A percentile compares a stretch with the other conserved stretches of the same genome.
These are phyloP conservation scores for Caenorhabditis uteleia DNA, from an alignment of 2,888 invertebrate species.

Conservation along the genomic window DNA sequence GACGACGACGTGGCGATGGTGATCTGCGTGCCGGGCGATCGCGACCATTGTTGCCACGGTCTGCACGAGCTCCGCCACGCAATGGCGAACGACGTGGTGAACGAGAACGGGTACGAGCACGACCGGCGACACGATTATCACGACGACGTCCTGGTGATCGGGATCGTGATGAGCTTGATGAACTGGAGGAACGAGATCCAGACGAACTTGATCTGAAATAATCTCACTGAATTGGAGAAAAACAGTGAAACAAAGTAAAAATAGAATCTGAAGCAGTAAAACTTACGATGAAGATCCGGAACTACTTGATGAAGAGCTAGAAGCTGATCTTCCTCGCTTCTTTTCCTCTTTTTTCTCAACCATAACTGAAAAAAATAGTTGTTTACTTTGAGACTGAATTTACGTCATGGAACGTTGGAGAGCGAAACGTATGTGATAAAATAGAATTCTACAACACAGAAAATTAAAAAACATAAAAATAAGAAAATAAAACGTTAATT, in stretches of 20 bases:
- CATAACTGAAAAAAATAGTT: conserved; percentile 25
- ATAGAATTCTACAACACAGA: not conserved
- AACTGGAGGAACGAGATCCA: conserved; percentile 47
- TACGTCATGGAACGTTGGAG: too few species aligned
- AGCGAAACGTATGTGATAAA: too few species aligned
- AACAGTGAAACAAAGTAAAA: too few species aligned
- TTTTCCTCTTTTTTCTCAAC: conserved; percentile 42
- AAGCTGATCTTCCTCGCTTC: conserved; percentile 40
- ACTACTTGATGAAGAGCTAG: conserved; percentile 49
- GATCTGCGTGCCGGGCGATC: conserved; percentile 43
- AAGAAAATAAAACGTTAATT: not conserved
- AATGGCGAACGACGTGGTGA: conserved; percentile 45
- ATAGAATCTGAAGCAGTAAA: conserved; percentile 3
- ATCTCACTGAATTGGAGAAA: too few species aligned
- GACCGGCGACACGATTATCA: conserved; percentile 16
- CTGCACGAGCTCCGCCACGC: conserved; percentile 46
- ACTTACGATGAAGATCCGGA: conserved; percentile 40
- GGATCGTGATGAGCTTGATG: conserved; percentile 44
- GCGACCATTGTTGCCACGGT: conserved; percentile 32
- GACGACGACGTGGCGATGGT: conserved; percentile 37
- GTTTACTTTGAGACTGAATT: not conserved
- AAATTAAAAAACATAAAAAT: not conserved
- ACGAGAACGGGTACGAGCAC: conserved; percentile 35
- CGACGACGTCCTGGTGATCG: conserved; percentile 46
- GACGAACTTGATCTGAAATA: conserved; percentile 19